These are phyloP conservation scores for Leptinotarsa texana DNA, from an alignment of 1,140 invertebrate species.

Conservation along the genomic window DNA sequence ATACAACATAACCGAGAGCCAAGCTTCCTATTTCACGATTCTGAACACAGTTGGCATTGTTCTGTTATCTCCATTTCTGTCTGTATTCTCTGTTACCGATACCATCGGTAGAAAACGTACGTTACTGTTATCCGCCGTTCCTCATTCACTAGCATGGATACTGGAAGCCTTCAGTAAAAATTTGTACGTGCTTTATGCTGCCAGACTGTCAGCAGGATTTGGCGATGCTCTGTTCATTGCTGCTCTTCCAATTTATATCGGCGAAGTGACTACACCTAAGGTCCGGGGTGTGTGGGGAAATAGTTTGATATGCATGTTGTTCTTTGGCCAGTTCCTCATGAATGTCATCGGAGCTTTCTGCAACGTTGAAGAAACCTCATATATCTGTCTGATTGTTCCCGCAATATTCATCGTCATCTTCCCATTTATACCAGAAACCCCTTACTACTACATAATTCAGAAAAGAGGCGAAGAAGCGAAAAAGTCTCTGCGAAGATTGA, in stretches of 20 bases:
- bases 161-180: constrained; percentile 27
- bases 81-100: constrained; percentile 8
- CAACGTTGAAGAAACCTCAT: constrained; percentile 30
- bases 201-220: constrained; percentile 42
- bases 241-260: constrained; percentile 40
- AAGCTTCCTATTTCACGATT: constrained; percentile 32
- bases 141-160: constrained; percentile 21
- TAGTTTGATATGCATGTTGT: constrained; percentile 56
- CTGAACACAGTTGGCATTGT: constrained; percentile 27
- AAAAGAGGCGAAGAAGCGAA: constrained; percentile 35
- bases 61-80: neutral
- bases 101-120: constrained; percentile 42
- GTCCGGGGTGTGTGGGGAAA: constrained; percentile 49
- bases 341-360: constrained; percentile 47
- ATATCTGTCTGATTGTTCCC: constrained; percentile 28
- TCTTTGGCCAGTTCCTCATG: constrained; percentile 57
- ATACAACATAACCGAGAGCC: constrained; percentile 25
- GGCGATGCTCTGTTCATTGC: constrained; percentile 40
- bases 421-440: constrained; percentile 51
- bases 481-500: constrained; percentile 31
- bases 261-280: constrained; percentile 45
- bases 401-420: constrained; percentile 52
- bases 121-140: constrained; percentile 25
- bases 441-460: constrained; percentile 46
- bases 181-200: constrained; percentile 51